Percentiles rank a stretch among this genome's conserved stretches.
Conservation (phyloP, 1,140 invertebrate species). For the Protaetia brevitarsis region DNA sequence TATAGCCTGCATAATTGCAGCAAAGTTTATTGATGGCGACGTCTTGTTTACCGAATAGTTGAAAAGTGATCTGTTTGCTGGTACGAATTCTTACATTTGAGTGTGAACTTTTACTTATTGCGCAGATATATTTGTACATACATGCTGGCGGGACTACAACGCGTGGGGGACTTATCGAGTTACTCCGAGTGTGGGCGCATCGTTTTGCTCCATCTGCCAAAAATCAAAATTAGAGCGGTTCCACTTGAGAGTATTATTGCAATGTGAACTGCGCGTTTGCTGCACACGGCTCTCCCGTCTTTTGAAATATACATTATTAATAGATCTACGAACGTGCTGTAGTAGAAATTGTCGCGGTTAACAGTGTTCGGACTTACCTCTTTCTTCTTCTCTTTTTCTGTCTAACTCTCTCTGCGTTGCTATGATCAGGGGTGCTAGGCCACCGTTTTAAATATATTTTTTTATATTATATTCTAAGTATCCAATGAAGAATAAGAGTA, state of each 20-base stretch:
- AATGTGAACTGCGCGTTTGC: constrained; percentile 15
- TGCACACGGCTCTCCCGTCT: constrained; percentile 25
- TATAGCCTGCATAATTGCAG: too few species aligned
- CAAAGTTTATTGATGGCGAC: too few species aligned
- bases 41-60: too few species aligned
- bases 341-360: background rate
- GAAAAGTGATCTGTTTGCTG: too few species aligned
- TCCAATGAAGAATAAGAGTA: too few species aligned
- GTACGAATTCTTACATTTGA: background rate
- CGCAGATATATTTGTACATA: background rate
- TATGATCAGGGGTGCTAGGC: background rate
- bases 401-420: too few species aligned
- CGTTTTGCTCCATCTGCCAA: constrained; percentile 28
- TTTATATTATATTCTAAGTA: background rate
- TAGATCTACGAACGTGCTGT: background rate
- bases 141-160: background rate
- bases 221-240: constrained; percentile 32
- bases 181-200: constrained; percentile 20
- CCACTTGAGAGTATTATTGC: constrained; percentile 25
- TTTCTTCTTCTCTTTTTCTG: constrained; percentile 1
- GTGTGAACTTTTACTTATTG: background rate
- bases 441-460: background rate
- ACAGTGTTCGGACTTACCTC: background rate
- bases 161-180: constrained; percentile 19
- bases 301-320: constrained; percentile 22